Conservation (phyloP, 2,113 vertebrate genomes). For the Oncorhynchus nerka region DNA sequence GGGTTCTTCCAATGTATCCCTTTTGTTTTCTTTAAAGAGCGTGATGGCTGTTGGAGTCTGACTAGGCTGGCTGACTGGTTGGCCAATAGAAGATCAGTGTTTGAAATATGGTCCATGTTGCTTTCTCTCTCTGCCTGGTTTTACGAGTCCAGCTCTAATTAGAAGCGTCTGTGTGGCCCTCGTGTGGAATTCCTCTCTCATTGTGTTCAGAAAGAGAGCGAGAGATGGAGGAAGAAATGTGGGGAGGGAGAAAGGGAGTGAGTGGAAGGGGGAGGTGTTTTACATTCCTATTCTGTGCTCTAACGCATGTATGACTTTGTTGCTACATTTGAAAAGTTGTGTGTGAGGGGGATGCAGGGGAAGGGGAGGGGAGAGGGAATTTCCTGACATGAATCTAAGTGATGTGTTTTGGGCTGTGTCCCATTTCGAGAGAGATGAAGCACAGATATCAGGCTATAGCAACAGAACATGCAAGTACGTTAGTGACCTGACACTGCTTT, state of each 20-base stretch:
- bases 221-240: constrained; percentile 7
- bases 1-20: constrained; percentile 40
- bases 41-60: constrained; percentile 28
- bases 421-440: background rate
- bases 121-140: constrained; percentile 37
- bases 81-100: constrained; percentile 25
- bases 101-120: constrained; percentile 31
- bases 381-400: constrained; percentile 35
- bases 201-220: constrained; percentile 38
- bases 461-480: background rate
- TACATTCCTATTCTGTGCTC: constrained; percentile 32
- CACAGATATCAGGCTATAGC: constrained; percentile 5
- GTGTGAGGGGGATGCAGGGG: background rate
- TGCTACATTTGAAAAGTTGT: constrained; percentile 43
- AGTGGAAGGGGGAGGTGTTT: constrained; percentile 44
- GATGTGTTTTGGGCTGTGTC: constrained; percentile 18
- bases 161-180: constrained; percentile 67
- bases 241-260: constrained; percentile 19
- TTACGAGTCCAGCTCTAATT: constrained; percentile 61
- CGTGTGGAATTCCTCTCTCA: constrained; percentile 59
- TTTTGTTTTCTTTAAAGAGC: constrained; percentile 34
- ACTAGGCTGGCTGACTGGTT: constrained; percentile 1
- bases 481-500: background rate
- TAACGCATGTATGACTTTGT: constrained; percentile 56
- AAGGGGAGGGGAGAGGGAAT: background rate